A percentile compares a stretch with the other conserved stretches of the same genome.
Conservation (phyloP, 2,888 invertebrate genomes). For the Drosophila suboccidentalis region DNA sequence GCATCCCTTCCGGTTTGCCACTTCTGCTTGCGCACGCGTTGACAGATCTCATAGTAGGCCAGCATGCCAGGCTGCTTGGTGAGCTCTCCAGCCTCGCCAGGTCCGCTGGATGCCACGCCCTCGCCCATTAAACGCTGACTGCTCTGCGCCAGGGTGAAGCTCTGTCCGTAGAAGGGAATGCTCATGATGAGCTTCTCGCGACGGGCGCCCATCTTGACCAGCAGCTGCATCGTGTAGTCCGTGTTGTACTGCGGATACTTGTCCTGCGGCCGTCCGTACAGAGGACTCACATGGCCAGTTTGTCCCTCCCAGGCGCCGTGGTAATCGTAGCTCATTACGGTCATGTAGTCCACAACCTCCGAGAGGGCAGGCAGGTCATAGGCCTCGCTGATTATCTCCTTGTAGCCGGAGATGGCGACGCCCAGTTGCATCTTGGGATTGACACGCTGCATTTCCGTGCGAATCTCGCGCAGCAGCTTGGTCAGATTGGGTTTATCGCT, state of each 20-base stretch:
- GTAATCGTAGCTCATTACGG: constrained; percentile 95
- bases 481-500: constrained; percentile 93
- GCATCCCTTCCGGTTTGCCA: constrained; percentile 89
- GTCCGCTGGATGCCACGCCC: constrained; percentile 89
- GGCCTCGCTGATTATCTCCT: constrained; percentile 94
- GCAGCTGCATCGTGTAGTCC: constrained; percentile 92
- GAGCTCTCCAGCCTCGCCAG: constrained; percentile 92
- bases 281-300: constrained; percentile 93
- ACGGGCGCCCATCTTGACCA: constrained; percentile 91
- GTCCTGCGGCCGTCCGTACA: constrained; percentile 89
- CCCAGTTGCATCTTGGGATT: constrained; percentile 89
- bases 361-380: constrained; percentile 92
- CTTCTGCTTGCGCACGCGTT: constrained; percentile 89
- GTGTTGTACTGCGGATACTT: constrained; percentile 91
- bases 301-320: constrained; percentile 95
- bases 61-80: constrained; percentile 95
- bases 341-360: constrained; percentile 91
- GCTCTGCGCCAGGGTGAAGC: constrained; percentile 88
- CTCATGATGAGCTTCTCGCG: constrained; percentile 92
- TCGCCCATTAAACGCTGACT: constrained; percentile 85
- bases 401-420: constrained; percentile 95
- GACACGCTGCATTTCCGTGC: constrained; percentile 77
- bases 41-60: constrained; percentile 94
- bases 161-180: constrained; percentile 95
- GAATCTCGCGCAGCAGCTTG: constrained; percentile 89